phyloP scores from a whole-genome alignment of 2,797 vertebrate genomes.

The Cyclopterus lumpus region DNA sequence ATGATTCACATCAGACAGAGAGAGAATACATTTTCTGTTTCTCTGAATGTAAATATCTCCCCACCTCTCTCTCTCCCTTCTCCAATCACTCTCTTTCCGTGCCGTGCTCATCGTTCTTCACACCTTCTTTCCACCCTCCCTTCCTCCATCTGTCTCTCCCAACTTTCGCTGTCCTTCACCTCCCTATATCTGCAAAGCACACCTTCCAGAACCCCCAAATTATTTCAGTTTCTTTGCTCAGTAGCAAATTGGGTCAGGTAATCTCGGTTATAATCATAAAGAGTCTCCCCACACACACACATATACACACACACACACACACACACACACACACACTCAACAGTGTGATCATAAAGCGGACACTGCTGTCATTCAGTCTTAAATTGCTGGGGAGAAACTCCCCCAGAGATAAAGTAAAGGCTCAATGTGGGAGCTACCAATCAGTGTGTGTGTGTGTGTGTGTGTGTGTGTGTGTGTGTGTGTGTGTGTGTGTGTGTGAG shows the following conservation, averaged over 20 bases:
- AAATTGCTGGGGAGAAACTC: slow-evolving; percentile 46
- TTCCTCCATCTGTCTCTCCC: slow-evolving; percentile 15
- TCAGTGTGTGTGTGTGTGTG: slow-evolving; percentile 17
- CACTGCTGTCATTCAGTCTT: slow-evolving; percentile 59
- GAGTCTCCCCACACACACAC: neutral
- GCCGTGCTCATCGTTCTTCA: slow-evolving; percentile 6
- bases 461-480: slow-evolving; percentile 3
- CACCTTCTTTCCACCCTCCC: neutral
- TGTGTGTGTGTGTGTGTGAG: slow-evolving; percentile 16
- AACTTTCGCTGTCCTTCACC: slow-evolving; percentile 36
- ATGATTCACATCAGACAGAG: slow-evolving; percentile 13
- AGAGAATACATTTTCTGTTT: slow-evolving; percentile 12
- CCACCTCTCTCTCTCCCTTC: neutral
- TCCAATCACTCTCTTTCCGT: neutral
- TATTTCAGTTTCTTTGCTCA: slow-evolving; percentile 2
- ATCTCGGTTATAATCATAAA: slow-evolving; percentile 20
- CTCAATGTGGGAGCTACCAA: slow-evolving; percentile 18
- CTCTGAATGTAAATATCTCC: slow-evolving; percentile 30
- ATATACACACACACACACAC: neutral
- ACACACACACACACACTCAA: slow-evolving; percentile 22
- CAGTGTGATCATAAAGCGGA: slow-evolving; percentile 52
- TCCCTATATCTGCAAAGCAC: slow-evolving; percentile 18
- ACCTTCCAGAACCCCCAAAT: slow-evolving; percentile 15
- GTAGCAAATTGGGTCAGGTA: slow-evolving; percentile 36
- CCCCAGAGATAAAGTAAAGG: slow-evolving; percentile 30